phyloP scores from a whole-genome alignment of 2,888 invertebrate genomes.

The Cenopis cana region DNA sequence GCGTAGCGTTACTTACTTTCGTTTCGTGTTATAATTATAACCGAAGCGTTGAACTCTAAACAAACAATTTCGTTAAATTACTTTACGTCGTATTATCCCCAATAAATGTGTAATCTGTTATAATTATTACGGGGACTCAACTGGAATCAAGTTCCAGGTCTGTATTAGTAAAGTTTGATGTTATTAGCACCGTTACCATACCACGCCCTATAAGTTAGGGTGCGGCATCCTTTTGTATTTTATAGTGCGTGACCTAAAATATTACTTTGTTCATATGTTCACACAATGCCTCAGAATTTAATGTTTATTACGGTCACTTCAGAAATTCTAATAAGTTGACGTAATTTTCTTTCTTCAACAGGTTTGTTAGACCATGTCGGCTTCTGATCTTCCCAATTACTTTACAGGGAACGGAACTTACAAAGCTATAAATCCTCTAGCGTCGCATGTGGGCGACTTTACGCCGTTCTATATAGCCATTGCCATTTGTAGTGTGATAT shows the following conservation, averaged over 20 bases:
- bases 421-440: conserved; percentile 67
- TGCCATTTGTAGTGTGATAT: conserved; percentile 90
- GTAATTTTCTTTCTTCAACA: conserved; percentile 69
- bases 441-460: conserved; percentile 87
- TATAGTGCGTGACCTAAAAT: conserved; percentile 36
- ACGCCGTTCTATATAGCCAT: conserved; percentile 94
- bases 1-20: too few relatives aligned
- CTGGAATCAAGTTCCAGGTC: conserved; percentile 24
- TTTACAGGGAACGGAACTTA: conserved; percentile 78
- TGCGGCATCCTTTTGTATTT: conserved; percentile 36
- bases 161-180: conserved; percentile 19
- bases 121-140: not conserved
- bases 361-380: conserved; percentile 74
- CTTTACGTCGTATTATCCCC: not conserved
- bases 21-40: too few relatives aligned
- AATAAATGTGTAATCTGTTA: not conserved
- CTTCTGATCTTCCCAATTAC: conserved; percentile 73
- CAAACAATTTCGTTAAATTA: too few relatives aligned
- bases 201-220: conserved; percentile 40
- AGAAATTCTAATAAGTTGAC: conserved; percentile 20
- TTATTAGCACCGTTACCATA: conserved; percentile 15
- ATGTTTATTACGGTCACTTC: not conserved
- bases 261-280: conserved; percentile 7
- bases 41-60: too few relatives aligned
- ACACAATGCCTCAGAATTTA: not conserved